Evolutionary conservation across 1,140 invertebrate genomes (phyloP).

Genomic region (Pseudomyrmex pallidus): DNA sequence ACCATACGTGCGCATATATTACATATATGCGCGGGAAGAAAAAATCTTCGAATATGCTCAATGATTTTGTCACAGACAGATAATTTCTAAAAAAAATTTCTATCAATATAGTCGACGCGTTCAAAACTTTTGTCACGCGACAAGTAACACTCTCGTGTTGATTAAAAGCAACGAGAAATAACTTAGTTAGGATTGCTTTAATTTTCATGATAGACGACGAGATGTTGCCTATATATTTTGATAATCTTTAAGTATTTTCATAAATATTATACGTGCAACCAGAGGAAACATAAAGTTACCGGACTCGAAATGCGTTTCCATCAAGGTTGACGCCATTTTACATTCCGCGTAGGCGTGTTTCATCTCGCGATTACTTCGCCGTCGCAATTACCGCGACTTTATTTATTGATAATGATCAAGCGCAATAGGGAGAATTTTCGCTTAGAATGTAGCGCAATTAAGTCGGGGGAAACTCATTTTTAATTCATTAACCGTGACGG

Average conservation of each 20-base stretch:
- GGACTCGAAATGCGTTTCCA: conserved; percentile 30
- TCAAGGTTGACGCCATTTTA: conserved; percentile 43
- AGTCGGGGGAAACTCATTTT: conserved; percentile 41
- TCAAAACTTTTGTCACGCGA: too few relatives aligned
- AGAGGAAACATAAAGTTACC: conserved; percentile 37
- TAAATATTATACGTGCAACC: not conserved
- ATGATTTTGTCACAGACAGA: too few relatives aligned
- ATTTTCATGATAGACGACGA: not conserved
- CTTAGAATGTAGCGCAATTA: conserved; percentile 48
- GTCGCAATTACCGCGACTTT: conserved; percentile 38
- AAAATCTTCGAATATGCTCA: too few relatives aligned
- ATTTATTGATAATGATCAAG: conserved; percentile 54
- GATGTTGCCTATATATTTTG: not conserved
- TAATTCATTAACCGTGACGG: conserved; percentile 13
- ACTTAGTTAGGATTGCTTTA: not conserved
- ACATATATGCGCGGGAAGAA: not conserved
- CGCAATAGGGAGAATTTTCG: not conserved
- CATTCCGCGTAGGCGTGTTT: conserved; percentile 46
- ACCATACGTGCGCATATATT: not conserved
- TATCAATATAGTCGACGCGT: too few relatives aligned
- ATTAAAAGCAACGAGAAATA: not conserved
- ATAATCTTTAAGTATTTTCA: not conserved
- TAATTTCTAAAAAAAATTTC: too few relatives aligned
- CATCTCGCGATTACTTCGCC: conserved; percentile 42
- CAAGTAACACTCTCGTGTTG: too few relatives aligned